Conservation (phyloP, 2,797 vertebrate species). For the Mormyrus hasselquistii region DNA sequence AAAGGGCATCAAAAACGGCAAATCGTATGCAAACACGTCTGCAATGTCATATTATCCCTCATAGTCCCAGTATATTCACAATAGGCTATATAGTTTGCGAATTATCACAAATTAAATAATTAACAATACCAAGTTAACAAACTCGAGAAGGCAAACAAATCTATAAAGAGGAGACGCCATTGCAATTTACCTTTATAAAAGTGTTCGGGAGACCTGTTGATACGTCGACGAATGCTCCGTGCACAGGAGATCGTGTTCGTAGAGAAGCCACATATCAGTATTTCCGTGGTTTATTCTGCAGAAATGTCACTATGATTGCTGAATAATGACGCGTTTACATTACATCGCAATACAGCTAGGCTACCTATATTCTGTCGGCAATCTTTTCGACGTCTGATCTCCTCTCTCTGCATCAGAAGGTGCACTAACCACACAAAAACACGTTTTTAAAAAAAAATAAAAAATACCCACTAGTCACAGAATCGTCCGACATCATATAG, state of each 20-base stretch:
- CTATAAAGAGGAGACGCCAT: not conserved
- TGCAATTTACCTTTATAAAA: not conserved
- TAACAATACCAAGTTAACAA: not conserved
- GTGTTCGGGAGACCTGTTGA: not conserved
- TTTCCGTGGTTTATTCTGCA: not conserved
- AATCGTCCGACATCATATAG: not conserved
- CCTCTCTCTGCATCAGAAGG: slow-evolving; percentile 10
- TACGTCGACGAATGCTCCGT: not conserved
- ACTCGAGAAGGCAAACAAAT: not conserved
- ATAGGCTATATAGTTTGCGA: too few relatives aligned
- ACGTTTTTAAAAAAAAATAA: not conserved
- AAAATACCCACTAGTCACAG: not conserved
- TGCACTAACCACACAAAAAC: slow-evolving; percentile 6
- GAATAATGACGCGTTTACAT: not conserved
- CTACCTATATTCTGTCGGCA: not conserved
- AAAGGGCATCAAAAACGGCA: not conserved
- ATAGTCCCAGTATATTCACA: not conserved
- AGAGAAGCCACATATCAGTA: not conserved
- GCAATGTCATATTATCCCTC: not conserved
- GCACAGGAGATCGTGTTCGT: not conserved
- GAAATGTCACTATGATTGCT: not conserved
- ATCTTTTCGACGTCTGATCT: slow-evolving; percentile 1
- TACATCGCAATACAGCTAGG: not conserved
- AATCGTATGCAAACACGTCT: not conserved
- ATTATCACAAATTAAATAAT: not conserved